Evolutionary conservation across 2,888 invertebrate genomes (phyloP).

Genomic region (Pammene fasciana): DNA sequence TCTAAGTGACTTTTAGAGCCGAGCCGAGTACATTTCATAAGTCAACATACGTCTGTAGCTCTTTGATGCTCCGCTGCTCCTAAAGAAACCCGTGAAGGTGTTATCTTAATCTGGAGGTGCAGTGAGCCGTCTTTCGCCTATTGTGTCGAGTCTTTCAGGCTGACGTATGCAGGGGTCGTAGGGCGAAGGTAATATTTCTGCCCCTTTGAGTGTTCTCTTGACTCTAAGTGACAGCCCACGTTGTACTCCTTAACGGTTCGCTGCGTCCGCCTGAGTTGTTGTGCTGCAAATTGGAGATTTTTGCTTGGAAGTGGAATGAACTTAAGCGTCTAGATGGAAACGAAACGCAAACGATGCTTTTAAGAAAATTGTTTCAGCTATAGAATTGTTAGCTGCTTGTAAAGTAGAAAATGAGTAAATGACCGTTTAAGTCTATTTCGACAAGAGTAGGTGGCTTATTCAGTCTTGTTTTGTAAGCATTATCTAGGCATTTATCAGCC

Average conservation of each 20-base stretch:
- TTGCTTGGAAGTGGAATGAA: constrained; percentile 15
- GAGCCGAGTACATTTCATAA: constrained; percentile 55
- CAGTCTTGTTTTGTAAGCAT: no score
- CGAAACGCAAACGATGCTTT: neutral
- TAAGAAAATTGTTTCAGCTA: constrained; percentile 7
- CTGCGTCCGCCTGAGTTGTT: constrained; percentile 53
- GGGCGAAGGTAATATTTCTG: constrained; percentile 64
- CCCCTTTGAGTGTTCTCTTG: constrained; percentile 59
- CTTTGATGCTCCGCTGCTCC: constrained; percentile 59
- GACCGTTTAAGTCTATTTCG: neutral
- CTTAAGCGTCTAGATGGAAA: constrained; percentile 7
- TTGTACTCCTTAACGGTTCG: constrained; percentile 54
- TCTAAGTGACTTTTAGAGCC: constrained; percentile 38
- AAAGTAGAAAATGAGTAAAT: neutral
- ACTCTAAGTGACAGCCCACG: constrained; percentile 49
- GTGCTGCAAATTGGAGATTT: constrained; percentile 49
- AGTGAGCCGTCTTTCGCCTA: constrained; percentile 56
- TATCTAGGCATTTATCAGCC: no score
- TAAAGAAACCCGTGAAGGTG: constrained; percentile 59
- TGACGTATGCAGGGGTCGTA: constrained; percentile 54
- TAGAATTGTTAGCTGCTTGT: neutral
- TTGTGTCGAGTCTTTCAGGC: constrained; percentile 66
- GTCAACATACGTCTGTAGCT: constrained; percentile 54
- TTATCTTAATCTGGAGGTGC: constrained; percentile 74
- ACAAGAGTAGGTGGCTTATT: neutral